Evolutionary conservation across 2,797 vertebrate genomes (phyloP).

Genomic region (Scyliorhinus canicula): DNA sequence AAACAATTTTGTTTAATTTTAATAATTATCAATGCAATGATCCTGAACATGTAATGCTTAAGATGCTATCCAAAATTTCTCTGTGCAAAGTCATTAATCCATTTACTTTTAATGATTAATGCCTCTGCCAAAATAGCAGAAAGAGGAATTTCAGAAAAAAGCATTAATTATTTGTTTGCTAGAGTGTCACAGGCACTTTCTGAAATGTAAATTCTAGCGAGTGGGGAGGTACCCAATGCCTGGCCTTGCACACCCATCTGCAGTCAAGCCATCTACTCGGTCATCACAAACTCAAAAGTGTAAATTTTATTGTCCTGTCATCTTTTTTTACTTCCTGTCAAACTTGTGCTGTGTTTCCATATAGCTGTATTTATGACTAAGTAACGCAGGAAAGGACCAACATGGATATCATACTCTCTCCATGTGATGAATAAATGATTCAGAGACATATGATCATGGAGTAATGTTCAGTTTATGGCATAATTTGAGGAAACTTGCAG

Average conservation of each 20-base stretch:
- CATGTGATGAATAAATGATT: neutral
- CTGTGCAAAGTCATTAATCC: neutral
- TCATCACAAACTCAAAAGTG: neutral
- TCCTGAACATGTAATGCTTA: neutral
- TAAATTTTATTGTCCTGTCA: neutral
- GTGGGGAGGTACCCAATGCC: neutral
- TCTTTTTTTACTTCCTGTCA: neutral
- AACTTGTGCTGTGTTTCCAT: neutral
- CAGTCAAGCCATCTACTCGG: neutral
- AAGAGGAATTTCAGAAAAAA: neutral
- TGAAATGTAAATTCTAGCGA: neutral
- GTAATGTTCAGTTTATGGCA: neutral
- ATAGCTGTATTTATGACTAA: neutral
- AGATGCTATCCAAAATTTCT: neutral
- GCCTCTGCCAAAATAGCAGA: neutral
- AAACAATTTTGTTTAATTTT: neutral
- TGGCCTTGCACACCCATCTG: neutral
- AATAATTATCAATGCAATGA: neutral
- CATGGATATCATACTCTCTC: neutral
- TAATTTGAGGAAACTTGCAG: no score
- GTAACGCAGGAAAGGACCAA: neutral
- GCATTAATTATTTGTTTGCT: neutral
- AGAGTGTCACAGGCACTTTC: neutral
- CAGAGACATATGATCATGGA: neutral
- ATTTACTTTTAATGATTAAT: neutral